phyloP scores from a whole-genome alignment of 1,140 invertebrate species.

The Psilanteris sp. region DNA sequence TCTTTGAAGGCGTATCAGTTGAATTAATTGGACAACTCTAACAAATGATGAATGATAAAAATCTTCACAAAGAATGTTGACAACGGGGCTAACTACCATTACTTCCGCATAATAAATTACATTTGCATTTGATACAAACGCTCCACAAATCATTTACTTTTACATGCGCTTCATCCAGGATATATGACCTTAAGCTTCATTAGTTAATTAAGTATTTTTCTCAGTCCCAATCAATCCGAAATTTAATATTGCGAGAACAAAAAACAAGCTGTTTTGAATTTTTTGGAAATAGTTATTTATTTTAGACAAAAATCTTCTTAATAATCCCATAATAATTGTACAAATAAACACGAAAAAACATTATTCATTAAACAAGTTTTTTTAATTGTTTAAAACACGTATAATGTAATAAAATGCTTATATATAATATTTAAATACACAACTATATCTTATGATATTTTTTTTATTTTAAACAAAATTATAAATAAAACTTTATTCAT shows the following conservation, averaged over 20 bases:
- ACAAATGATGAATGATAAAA: conserved; percentile 29
- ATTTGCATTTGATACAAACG: conserved; percentile 29
- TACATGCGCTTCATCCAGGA: conserved; percentile 7
- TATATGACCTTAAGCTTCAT: conserved; percentile 29
- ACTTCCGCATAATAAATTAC: conserved; percentile 47
- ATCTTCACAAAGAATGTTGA: conserved; percentile 30
- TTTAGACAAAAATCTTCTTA: no score
- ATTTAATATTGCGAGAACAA: conserved; percentile 33
- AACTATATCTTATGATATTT: no score
- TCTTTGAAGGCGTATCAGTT: conserved; percentile 17
- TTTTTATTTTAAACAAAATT: no score
- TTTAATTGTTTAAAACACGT: no score
- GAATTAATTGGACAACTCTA: conserved; percentile 20
- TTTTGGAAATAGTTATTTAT: no score
- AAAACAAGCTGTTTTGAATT: no score
- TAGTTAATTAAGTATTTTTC: conserved; percentile 7
- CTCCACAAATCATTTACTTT: conserved; percentile 4
- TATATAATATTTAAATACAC: no score
- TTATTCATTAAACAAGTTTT: no score
- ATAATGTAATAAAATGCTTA: no score
- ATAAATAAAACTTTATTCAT: no score
- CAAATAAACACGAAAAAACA: no score
- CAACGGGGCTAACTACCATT: conserved; percentile 13
- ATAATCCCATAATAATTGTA: no score
- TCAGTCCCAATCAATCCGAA: conserved; percentile 5